Conservation (phyloP, 2,113 vertebrate species). For the Egretta garzetta region DNA sequence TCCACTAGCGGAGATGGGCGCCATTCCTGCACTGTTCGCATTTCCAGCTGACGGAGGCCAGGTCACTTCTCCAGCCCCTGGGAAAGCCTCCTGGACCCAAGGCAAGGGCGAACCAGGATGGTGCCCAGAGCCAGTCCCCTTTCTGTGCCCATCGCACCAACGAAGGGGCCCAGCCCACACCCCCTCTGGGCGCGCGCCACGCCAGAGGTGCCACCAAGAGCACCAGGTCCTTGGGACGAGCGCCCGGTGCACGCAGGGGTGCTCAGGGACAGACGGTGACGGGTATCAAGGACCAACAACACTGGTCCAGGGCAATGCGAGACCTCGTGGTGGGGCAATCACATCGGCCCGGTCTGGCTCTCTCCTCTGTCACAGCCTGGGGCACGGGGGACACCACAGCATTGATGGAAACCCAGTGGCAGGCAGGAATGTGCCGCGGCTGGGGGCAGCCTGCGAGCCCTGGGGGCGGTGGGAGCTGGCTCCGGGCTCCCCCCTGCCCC, state of each 20-base stretch:
- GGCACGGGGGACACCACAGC: not conserved
- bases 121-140: not conserved
- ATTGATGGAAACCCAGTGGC: not conserved
- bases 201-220: not conserved
- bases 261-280: not conserved
- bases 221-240: not conserved
- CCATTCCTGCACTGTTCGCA: not conserved
- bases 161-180: not conserved
- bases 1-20: not conserved
- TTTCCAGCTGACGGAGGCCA: not conserved
- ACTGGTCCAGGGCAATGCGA: not conserved
- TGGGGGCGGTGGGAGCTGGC: not conserved
- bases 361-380: not conserved
- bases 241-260: not conserved
- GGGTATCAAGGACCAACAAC: not conserved
- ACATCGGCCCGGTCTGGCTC: not conserved
- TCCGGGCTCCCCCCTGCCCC: not conserved
- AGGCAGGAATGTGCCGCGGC: accelerated
- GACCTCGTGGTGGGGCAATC: not conserved
- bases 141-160: not conserved
- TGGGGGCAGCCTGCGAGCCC: not conserved
- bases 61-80: not conserved
- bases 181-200: accelerated
- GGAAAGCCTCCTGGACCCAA: not conserved
- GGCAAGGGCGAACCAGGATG: not conserved